These are phyloP conservation scores for Cylloceria caligata DNA, from an alignment of 2,888 invertebrate species.

Conservation along the genomic window DNA sequence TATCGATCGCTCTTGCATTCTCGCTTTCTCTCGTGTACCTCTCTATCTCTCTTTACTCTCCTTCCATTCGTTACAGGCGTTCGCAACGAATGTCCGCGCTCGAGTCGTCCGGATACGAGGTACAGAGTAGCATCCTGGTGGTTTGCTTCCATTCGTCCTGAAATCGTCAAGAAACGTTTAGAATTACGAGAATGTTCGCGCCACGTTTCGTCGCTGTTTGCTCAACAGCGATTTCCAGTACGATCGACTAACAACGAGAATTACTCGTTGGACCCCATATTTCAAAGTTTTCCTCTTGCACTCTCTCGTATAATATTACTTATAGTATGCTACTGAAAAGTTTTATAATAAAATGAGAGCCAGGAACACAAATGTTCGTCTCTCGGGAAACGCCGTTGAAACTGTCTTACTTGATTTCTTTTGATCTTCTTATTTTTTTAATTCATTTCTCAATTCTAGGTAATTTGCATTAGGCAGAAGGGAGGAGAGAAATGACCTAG, in stretches of 20 bases:
- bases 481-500: conserved; percentile 44
- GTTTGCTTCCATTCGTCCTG: conserved; percentile 23
- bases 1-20: conserved; percentile 67
- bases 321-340: not conserved
- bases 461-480: conserved; percentile 60
- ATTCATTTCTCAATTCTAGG: conserved; percentile 42
- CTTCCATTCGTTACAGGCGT: conserved; percentile 51
- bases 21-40: conserved; percentile 42
- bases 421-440: not conserved
- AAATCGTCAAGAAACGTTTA: conserved; percentile 28
- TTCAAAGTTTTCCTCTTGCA: not conserved
- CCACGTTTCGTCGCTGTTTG: conserved; percentile 18
- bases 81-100: conserved; percentile 37
- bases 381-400: not conserved
- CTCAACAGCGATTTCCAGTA: not conserved
- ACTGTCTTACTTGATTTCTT: conserved; percentile 5
- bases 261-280: not conserved
- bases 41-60: conserved; percentile 33
- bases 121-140: conserved; percentile 10
- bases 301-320: not conserved
- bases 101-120: conserved; percentile 41
- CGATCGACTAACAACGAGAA: conserved; percentile 21
- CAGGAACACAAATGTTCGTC: conserved; percentile 35
- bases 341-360: not conserved
- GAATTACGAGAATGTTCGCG: not conserved